phyloP scores from a whole-genome alignment of 64 coral and sea anemone species.

The Anthopleura sola region DNA sequence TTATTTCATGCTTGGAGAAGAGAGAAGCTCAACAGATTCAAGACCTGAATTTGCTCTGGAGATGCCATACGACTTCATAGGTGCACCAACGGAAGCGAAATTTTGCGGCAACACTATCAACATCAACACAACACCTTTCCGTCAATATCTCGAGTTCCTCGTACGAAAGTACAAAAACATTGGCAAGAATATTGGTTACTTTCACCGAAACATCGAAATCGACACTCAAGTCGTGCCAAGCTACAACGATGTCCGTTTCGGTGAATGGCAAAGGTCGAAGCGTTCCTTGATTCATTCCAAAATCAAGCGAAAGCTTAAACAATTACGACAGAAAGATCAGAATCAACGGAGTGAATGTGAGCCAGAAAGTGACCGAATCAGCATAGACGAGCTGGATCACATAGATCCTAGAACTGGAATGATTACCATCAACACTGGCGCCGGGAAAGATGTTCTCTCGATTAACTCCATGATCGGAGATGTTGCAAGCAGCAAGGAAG shows the following conservation, averaged over 20 bases:
- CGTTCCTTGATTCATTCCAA: neutral
- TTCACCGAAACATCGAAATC: constrained; percentile 48
- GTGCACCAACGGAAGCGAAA: constrained; percentile 29
- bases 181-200: constrained; percentile 16
- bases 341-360: constrained; percentile 13
- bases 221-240: constrained; percentile 34
- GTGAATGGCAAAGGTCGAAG: constrained; percentile 16
- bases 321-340: neutral
- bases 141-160: constrained; percentile 31
- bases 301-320: constrained; percentile 13
- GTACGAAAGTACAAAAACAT: constrained; percentile 19
- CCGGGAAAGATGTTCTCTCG: constrained; percentile 49
- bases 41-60: constrained; percentile 50
- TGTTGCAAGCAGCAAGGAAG: neutral
- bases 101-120: constrained; percentile 73
- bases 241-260: constrained; percentile 59
- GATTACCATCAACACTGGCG: constrained; percentile 54
- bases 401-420: constrained; percentile 36
- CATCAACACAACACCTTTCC: constrained; percentile 53
- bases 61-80: constrained; percentile 55
- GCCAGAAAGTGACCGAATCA: constrained; percentile 48
- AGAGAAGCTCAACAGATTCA: constrained; percentile 28
- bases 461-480: constrained; percentile 36
- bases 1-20: constrained; percentile 46
- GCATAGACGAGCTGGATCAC: constrained; percentile 53